A percentile compares a stretch with the other conserved stretches of the same genome.
phyloP scores from a whole-genome alignment of 2,113 vertebrate genomes.

The Tapirus terrestris region DNA sequence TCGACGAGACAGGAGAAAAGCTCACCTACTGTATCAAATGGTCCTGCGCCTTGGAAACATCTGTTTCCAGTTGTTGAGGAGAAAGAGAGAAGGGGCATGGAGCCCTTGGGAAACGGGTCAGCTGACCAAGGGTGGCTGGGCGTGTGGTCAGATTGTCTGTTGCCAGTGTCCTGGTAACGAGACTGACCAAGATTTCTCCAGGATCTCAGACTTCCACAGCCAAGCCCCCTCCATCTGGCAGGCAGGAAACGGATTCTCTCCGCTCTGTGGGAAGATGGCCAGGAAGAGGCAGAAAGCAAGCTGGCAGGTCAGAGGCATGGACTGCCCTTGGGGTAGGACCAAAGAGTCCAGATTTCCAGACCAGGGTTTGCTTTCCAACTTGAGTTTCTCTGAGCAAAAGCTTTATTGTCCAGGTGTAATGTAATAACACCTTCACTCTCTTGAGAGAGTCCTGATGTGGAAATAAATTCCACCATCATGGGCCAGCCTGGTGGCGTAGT shows the following conservation, averaged over 20 bases:
- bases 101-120: not conserved
- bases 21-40: not conserved
- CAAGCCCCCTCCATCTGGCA: not conserved
- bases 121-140: not conserved
- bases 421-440: not conserved
- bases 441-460: not conserved
- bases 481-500: no score
- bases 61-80: slow-evolving; percentile 8
- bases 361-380: not conserved
- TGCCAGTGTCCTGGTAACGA: not conserved
- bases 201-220: not conserved
- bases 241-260: not conserved
- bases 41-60: not conserved
- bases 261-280: not conserved
- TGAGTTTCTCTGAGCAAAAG: not conserved
- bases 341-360: not conserved
- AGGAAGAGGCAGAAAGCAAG: not conserved
- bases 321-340: not conserved
- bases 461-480: not conserved
- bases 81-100: not conserved
- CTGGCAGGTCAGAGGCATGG: not conserved
- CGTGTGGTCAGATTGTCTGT: not conserved
- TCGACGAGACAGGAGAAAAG: not conserved
- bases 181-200: not conserved
- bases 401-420: not conserved